These are phyloP conservation scores for Eulemur rubriventer DNA, from an alignment of 2,797 vertebrate species.

Conservation along the genomic window DNA sequence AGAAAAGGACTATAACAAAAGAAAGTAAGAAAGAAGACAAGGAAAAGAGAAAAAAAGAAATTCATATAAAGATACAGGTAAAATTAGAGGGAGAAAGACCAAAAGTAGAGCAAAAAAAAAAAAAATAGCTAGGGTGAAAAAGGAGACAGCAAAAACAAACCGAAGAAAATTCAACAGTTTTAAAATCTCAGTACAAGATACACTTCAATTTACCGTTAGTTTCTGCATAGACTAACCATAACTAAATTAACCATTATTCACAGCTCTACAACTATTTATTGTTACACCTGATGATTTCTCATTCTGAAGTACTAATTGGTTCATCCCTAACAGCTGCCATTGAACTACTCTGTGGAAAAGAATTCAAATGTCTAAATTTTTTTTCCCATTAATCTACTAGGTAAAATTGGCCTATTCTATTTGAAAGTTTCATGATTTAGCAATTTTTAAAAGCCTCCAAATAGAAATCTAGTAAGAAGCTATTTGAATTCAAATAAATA, in stretches of 20 bases:
- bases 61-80: neutral
- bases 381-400: neutral
- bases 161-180: neutral
- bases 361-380: constrained; percentile 1
- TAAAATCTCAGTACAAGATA: neutral
- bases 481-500: neutral
- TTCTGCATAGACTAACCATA: neutral
- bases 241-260: neutral
- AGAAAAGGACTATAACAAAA: neutral
- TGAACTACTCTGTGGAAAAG: neutral
- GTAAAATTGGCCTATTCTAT: neutral
- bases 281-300: neutral
- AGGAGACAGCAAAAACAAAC: neutral
- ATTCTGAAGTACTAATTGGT: neutral
- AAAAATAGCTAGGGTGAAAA: neutral
- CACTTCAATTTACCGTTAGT: neutral
- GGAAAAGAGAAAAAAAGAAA: neutral
- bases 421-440: neutral
- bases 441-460: neutral
- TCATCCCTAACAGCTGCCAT: neutral
- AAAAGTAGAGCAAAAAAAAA: constrained; percentile 12
- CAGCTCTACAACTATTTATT: neutral
- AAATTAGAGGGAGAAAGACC: neutral
- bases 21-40: neutral
- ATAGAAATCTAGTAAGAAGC: constrained; percentile 29